Conservation (phyloP, 2,888 invertebrate genomes). For the Microctonus aethiopoides region DNA sequence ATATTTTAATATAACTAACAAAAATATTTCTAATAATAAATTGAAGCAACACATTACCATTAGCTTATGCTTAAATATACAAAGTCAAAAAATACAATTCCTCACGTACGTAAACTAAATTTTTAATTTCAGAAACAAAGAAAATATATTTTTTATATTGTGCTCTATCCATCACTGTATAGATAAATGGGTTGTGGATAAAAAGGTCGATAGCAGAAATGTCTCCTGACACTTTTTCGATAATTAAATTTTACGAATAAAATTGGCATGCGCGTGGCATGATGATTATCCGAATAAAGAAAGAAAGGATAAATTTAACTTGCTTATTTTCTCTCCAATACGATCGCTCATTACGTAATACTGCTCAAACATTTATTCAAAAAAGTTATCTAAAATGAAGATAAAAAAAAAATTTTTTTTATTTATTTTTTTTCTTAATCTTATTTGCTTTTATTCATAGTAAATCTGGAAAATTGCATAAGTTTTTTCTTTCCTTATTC, state of each 20-base stretch:
- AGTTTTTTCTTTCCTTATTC: background rate
- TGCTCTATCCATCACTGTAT: background rate
- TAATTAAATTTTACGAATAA: constrained; percentile 12
- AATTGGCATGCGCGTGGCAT: background rate
- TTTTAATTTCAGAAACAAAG: too few relatives aligned
- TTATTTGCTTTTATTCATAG: background rate
- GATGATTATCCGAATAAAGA: background rate
- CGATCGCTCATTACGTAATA: background rate
- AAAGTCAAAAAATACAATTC: background rate
- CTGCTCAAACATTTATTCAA: background rate
- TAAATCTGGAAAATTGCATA: background rate
- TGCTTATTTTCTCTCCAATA: background rate
- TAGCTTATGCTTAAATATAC: background rate
- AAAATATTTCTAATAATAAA: too few relatives aligned
- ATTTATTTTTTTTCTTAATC: background rate
- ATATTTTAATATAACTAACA: background rate
- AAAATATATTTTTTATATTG: background rate
- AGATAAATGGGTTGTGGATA: background rate
- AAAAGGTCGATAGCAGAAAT: background rate
- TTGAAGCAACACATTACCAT: too few relatives aligned
- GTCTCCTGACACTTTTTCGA: constrained; percentile 1
- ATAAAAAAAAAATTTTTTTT: background rate
- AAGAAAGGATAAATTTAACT: background rate
- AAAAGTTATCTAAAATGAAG: background rate
- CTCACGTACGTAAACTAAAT: too few relatives aligned